Percentiles rank a stretch among this genome's conserved stretches.
Evolutionary conservation across 2,888 invertebrate species (phyloP).

Genomic region (Phyto melanocephala): DNA sequence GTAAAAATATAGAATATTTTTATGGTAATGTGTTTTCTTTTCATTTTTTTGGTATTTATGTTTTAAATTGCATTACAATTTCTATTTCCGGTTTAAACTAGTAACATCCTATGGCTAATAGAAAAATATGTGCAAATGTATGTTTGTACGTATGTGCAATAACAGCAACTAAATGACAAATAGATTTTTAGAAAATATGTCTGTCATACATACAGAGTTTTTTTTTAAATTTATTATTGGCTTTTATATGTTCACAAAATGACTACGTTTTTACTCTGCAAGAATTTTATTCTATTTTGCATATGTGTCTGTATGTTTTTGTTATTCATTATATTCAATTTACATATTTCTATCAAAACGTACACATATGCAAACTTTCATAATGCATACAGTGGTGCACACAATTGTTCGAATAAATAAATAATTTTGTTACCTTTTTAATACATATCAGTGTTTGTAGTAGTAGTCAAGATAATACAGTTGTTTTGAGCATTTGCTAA

Average conservation of each 20-base stretch:
- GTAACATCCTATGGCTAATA: constrained; percentile 53
- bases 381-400: no score
- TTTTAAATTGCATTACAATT: constrained; percentile 55
- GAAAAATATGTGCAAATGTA: constrained; percentile 1
- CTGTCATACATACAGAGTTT: constrained; percentile 18
- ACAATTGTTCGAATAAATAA: no score
- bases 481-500: no score
- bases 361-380: no score
- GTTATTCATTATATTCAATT: constrained; percentile 61
- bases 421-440: no score
- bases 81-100: constrained; percentile 56
- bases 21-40: neutral
- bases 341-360: constrained; percentile 49
- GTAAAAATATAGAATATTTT: constrained; percentile 9
- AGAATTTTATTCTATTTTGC: neutral
- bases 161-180: constrained; percentile 4
- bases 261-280: neutral
- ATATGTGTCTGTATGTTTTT: constrained; percentile 1
- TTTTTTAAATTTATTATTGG: constrained; percentile 49
- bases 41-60: constrained; percentile 10
- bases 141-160: neutral
- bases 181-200: constrained; percentile 46
- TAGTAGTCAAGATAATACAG: no score
- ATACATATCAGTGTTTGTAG: no score
- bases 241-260: constrained; percentile 25